Evolutionary conservation across 2,113 vertebrate species (phyloP).

Genomic region (Rousettus leschenaultii): DNA sequence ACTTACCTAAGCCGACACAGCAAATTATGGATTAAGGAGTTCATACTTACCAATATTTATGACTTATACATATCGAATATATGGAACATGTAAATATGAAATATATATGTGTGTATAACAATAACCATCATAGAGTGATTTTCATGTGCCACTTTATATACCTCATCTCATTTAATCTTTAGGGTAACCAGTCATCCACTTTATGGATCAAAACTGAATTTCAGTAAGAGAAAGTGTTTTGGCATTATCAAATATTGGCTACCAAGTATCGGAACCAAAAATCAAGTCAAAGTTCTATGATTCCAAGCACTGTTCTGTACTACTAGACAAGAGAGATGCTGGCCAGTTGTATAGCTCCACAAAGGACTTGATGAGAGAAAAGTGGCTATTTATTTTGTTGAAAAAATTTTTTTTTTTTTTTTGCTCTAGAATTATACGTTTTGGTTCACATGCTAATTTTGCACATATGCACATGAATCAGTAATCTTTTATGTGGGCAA

Average conservation of each 20-base stretch:
- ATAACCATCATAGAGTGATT: background rate
- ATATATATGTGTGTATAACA: background rate
- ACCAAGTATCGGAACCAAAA: background rate
- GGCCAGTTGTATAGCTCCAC: background rate
- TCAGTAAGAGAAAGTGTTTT: background rate
- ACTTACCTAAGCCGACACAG: background rate
- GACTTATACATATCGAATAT: no score
- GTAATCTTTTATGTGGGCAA: background rate
- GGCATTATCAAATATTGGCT: background rate
- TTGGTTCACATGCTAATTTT: background rate
- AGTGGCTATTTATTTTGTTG: background rate
- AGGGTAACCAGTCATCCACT: background rate
- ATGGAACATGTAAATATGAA: background rate
- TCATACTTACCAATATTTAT: background rate
- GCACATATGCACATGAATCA: background rate
- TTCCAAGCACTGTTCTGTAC: background rate
- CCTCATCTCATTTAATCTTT: background rate
- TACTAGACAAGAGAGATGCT: background rate
- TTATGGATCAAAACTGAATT: background rate
- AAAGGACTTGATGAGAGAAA: background rate
- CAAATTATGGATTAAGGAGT: background rate
- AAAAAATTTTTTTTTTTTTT: background rate
- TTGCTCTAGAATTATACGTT: background rate
- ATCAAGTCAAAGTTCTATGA: background rate
- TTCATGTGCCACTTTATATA: background rate